Conservation (phyloP, 2,888 invertebrate genomes). For the Agrilus cyanescens region DNA sequence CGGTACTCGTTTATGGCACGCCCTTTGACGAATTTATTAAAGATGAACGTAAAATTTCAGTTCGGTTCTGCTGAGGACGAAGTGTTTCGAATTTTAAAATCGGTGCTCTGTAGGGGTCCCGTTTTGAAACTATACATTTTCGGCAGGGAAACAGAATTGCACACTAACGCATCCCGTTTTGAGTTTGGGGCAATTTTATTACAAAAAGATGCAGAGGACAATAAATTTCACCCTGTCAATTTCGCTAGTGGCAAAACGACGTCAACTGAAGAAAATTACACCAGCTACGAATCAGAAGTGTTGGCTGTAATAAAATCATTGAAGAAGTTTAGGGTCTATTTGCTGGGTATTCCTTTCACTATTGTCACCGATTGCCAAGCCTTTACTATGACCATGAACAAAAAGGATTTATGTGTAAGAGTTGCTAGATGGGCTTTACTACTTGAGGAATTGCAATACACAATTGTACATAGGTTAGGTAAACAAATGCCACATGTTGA, state of each 20-base stretch:
- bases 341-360: too few species aligned
- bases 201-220: conserved; percentile 16
- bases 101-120: not conserved
- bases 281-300: conserved; percentile 27
- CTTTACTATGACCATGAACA: conserved; percentile 23
- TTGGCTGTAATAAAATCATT: conserved; percentile 23
- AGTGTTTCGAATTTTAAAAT: conserved; percentile 1
- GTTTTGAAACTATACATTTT: not conserved
- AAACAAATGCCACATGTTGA: conserved; percentile 21
- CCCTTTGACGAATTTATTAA: conserved; percentile 1
- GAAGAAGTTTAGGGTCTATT: conserved; percentile 24
- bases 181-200: conserved; percentile 21
- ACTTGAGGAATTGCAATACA: conserved; percentile 20
- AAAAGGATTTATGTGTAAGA: conserved; percentile 16
- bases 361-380: conserved; percentile 25
- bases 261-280: conserved; percentile 20
- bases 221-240: conserved; percentile 21
- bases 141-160: conserved; percentile 1
- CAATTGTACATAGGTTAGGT: conserved; percentile 20
- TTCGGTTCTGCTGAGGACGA: not conserved
- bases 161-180: conserved; percentile 18
- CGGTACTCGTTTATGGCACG: conserved; percentile 1
- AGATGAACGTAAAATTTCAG: not conserved
- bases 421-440: conserved; percentile 22
- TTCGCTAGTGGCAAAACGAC: conserved; percentile 23